phyloP scores from a whole-genome alignment of 2,113 vertebrate genomes.

The Oophaga pumilio region DNA sequence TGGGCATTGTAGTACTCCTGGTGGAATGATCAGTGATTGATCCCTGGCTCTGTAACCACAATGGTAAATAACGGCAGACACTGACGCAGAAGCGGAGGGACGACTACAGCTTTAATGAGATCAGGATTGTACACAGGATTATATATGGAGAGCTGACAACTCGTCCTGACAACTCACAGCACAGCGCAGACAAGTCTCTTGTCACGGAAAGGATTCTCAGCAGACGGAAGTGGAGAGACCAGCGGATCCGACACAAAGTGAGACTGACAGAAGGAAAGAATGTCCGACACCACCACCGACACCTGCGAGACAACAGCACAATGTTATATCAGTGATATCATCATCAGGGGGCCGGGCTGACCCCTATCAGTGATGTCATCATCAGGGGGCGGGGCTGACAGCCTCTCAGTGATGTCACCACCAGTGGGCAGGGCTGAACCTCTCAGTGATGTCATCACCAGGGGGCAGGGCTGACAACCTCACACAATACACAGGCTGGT shows the following conservation, averaged over 20 bases:
- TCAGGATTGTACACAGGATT: background rate
- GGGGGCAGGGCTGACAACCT: too few relatives aligned
- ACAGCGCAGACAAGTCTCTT: slow-evolving; percentile 81
- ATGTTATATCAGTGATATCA: background rate
- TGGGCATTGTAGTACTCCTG: too few relatives aligned
- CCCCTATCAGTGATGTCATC: too few relatives aligned
- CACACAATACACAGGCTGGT: too few relatives aligned
- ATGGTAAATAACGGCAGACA: background rate
- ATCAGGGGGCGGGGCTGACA: too few relatives aligned
- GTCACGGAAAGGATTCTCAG: slow-evolving; percentile 85
- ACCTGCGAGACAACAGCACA: slow-evolving; percentile 67
- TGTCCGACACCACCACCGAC: slow-evolving; percentile 85
- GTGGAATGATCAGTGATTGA: too few relatives aligned
- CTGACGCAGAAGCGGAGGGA: background rate
- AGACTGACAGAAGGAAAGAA: slow-evolving; percentile 84
- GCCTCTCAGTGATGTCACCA: too few relatives aligned
- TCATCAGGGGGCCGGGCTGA: background rate
- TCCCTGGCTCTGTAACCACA: too few relatives aligned
- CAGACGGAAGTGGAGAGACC: slow-evolving; percentile 77
- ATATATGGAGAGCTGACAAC: background rate
- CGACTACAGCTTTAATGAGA: background rate
- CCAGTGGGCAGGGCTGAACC: too few relatives aligned
- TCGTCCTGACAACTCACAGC: slow-evolving; percentile 66
- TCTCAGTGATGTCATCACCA: too few relatives aligned
- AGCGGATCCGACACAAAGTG: slow-evolving; percentile 82